Base-by-base conservation (phyloP, 2,888 invertebrate species). In the Drosophila kuntzei region DNA sequence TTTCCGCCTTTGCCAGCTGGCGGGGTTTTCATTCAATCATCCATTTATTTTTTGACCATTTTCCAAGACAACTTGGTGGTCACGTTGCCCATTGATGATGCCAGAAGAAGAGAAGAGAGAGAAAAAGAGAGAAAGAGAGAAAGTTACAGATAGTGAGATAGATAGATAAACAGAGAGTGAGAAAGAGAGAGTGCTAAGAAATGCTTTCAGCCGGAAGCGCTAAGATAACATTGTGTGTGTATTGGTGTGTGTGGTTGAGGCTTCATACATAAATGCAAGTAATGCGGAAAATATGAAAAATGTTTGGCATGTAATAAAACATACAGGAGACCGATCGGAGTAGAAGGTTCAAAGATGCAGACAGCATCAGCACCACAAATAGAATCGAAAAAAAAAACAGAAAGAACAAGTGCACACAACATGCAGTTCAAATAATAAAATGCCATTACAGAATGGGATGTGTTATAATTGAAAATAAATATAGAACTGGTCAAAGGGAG, bases 181-280 rank as follows among this genome's bases (percentile, higher is more conserved):
- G 71, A 37, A 36, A 50, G 61, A 47, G 63, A 41, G 69, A 62
- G 78, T 64, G 79, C 74, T 79, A 79, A 80, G 85, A 89, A 90
- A 89, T 78, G 87, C 87, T 86, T 86, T 90, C 90, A 90, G 87
- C 90, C 90, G 89, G 90, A 90, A 90, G 89, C 87, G 74, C 67
- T 79, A 63, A 89, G 89, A 90, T 83, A 90, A 90, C 89, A 88
- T 74, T 77, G 64, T 67, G 53, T 66, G 60, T 64, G 61, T 62
- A 18, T 46, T 50, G 43, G 37, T 54, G 51, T 79, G 60, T 66
- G 34, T 64, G 58, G 20, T 60, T 64, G 71, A 78, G 60, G 76
- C 76, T 85, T 82, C 87, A 82, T 83, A 87, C 84, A 88, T 84
- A 85, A 76, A 78, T 81, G 76, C 87, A 83, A 85, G 80, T 80